These are phyloP conservation scores for Callospermophilus lateralis DNA, from an alignment of 2,113 vertebrate genomes.

Conservation along the genomic window DNA sequence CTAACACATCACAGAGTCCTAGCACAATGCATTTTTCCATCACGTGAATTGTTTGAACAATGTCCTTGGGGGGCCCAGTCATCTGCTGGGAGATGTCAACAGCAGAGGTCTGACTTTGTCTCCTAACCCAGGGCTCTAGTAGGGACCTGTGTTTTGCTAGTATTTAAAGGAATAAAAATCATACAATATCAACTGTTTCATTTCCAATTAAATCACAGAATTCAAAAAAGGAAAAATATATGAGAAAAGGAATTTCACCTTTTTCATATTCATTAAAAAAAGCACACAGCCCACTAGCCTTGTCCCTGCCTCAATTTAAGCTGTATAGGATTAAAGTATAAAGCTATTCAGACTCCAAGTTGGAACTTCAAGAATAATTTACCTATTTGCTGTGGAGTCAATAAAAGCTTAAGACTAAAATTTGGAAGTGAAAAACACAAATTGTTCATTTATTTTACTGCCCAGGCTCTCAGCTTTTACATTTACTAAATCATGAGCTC, in stretches of 20 bases:
- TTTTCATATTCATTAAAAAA: background rate
- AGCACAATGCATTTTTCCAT: background rate
- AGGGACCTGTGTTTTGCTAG: background rate
- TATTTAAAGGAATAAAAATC: background rate
- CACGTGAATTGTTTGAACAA: background rate
- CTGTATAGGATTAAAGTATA: background rate
- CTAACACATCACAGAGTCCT: background rate
- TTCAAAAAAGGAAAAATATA: background rate
- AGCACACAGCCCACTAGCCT: background rate
- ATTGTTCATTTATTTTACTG: constrained; percentile 25
- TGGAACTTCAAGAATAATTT: constrained; percentile 17
- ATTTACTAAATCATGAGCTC: background rate
- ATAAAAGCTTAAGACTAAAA: constrained; percentile 39
- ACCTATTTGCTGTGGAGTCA: background rate
- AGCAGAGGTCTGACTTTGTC: background rate
- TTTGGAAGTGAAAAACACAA: constrained; percentile 27
- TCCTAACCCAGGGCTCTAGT: background rate
- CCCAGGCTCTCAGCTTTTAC: constrained; percentile 1
- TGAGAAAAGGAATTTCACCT: background rate
- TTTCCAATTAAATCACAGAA: background rate
- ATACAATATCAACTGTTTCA: background rate
- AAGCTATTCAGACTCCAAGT: background rate
- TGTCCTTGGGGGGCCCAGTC: background rate
- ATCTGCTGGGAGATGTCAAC: background rate
- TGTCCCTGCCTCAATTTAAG: background rate